Conservation (phyloP, 2,888 invertebrate species). For the Caenorhabditis afra region DNA sequence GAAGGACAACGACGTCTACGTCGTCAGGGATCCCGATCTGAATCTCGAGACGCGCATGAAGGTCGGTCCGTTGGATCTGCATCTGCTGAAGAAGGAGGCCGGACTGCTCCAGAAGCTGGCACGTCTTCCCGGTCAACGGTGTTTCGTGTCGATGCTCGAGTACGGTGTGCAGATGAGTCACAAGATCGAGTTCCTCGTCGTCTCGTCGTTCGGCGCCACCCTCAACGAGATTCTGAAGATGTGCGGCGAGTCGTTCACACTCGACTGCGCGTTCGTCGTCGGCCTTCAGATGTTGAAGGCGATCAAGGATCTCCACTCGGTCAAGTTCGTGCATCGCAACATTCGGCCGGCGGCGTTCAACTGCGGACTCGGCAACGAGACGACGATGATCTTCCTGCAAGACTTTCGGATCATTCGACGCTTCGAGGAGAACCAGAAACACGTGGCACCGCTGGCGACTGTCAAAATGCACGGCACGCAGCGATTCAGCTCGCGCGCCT, state of each 20-base stretch:
- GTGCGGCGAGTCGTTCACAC: not conserved
- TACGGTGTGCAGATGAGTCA: not conserved
- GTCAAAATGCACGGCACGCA: slow-evolving; percentile 16
- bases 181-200: not conserved
- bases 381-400: not conserved
- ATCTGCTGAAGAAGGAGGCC: slow-evolving; percentile 9
- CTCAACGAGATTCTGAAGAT: not conserved
- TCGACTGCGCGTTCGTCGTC: not conserved
- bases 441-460: not conserved
- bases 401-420: slow-evolving; percentile 17
- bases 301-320: slow-evolving; percentile 13
- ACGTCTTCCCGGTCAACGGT: not conserved
- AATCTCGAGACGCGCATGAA: not conserved
- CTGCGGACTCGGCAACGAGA: slow-evolving; percentile 5
- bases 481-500: slow-evolving; percentile 20
- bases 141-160: not conserved
- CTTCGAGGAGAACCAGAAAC: slow-evolving; percentile 9
- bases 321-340: slow-evolving; percentile 13
- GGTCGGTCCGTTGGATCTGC: not conserved
- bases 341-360: slow-evolving; percentile 11
- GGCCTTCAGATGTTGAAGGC: slow-evolving; percentile 7
- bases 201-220: not conserved
- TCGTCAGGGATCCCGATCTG: not conserved
- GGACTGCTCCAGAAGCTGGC: slow-evolving; percentile 7
- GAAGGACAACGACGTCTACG: not conserved